Percentiles rank a stretch among this genome's conserved stretches.
Evolutionary conservation across 2,797 vertebrate species (phyloP).

Genomic region (Oophaga sylvatica): DNA sequence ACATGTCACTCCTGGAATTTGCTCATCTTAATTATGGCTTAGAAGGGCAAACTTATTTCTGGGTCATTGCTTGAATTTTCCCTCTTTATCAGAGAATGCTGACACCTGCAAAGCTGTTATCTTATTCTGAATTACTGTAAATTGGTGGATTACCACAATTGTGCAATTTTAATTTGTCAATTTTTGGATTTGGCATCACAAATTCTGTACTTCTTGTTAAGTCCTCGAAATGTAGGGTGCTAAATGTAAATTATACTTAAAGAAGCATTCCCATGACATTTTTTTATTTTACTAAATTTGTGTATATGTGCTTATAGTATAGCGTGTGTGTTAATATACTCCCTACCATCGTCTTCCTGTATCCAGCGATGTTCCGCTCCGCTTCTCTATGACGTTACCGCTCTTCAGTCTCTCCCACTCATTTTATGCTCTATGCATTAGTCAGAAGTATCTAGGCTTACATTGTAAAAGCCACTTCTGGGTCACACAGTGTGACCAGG

Average conservation of each 20-base stretch:
- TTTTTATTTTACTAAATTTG: too few relatives aligned
- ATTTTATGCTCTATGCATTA: too few relatives aligned
- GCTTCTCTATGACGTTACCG: too few relatives aligned
- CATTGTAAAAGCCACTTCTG: too few relatives aligned
- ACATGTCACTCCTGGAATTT: constrained; percentile 34
- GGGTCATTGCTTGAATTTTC: constrained; percentile 40
- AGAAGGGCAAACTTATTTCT: constrained; percentile 21
- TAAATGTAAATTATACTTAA: background rate
- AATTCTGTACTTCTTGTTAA: background rate
- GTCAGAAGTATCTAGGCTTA: too few relatives aligned
- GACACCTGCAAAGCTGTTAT: constrained; percentile 1
- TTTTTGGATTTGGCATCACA: background rate
- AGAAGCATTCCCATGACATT: too few relatives aligned
- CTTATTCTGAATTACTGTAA: background rate
- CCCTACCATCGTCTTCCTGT: too few relatives aligned
- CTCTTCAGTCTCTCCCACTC: too few relatives aligned
- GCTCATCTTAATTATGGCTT: constrained; percentile 20
- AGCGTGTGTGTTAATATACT: too few relatives aligned
- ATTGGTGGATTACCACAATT: background rate
- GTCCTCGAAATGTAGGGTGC: background rate
- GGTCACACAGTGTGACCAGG: too few relatives aligned
- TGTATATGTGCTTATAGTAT: too few relatives aligned
- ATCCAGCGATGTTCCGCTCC: too few relatives aligned
- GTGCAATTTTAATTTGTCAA: background rate
- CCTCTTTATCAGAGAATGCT: background rate